Base-by-base conservation (phyloP, 2,113 vertebrate genomes). In the Centropus bengalensis region DNA sequence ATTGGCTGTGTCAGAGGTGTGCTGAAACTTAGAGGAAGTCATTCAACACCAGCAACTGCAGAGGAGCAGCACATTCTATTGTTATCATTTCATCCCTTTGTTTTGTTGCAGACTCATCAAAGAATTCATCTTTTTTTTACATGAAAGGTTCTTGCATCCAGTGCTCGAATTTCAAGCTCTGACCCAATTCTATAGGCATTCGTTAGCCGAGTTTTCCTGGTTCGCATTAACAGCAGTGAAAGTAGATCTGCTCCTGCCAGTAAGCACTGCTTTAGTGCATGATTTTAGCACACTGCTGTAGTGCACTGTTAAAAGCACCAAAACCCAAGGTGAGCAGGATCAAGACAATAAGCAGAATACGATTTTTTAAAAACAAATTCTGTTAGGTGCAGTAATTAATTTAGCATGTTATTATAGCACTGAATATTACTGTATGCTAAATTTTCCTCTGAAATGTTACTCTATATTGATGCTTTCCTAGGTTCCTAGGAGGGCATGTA, bases 1-100 rank as follows among this genome's bases (percentile, higher is more conserved):
- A n/a, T 24, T 36, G 71, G 70, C 78, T 83, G 81, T 85, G 78
- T 44, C 71, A 63, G 79, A 79, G 74, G 21, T 18, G 63, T 51
- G 70, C 21, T 54, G 82, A 76, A 75, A 36, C 23, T 24, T 26
- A 17, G 66, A 77, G 40, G 80, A 23, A 32, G 59, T 70, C 21
- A 44, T 76, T 82, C 81, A 87, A 66, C 94, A 96, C 93, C 94
- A 94, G 93, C 96, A 91, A 6, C 69, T 74, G 88, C 52, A 49
- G 69, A 94, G 79, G 71, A 91, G 79, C 90, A 90, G 91, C 82
- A 75, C 66, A 26, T 86, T 38, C 82, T 60, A 15, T 30, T 86
- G 58, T 10, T 76, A 33, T 40, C 51, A 1, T 63, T 82, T 64
- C 78, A 91, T 49, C 56, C 58, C 56, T 78, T 78, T 76, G 30